These are phyloP conservation scores for Scaptomyza cyrtandrae DNA, from an alignment of 2,888 invertebrate species.

Conservation along the genomic window DNA sequence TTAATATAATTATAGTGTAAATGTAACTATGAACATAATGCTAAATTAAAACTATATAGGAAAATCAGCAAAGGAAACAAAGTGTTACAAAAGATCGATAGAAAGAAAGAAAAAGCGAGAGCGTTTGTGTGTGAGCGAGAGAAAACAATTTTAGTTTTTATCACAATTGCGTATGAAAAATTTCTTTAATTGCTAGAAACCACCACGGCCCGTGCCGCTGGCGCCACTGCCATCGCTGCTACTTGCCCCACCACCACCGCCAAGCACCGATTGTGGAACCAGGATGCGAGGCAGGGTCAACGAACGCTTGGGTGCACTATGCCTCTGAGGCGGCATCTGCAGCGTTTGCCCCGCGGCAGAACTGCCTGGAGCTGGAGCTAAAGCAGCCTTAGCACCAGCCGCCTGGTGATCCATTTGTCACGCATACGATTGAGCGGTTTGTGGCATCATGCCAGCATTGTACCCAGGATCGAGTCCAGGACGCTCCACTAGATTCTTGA, in stretches of 20 bases:
- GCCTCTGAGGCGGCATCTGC: conserved; percentile 46
- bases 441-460: conserved; percentile 80
- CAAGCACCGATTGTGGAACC: conserved; percentile 59
- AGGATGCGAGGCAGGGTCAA: conserved; percentile 79
- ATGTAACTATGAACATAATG: conserved; percentile 31
- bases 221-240: conserved; percentile 44
- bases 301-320: conserved; percentile 78
- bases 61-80: conserved; percentile 67
- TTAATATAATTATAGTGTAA: conserved; percentile 26
- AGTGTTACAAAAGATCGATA: conserved; percentile 71
- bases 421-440: conserved; percentile 87
- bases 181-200: conserved; percentile 83
- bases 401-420: conserved; percentile 82
- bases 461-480: conserved; percentile 82
- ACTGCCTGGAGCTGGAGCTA: conserved; percentile 4
- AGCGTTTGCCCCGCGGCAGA: conserved; percentile 42
- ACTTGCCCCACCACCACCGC: conserved; percentile 39
- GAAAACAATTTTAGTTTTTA: conserved; percentile 76
- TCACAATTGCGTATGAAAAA: conserved; percentile 84
- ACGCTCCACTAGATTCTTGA: conserved; percentile 94
- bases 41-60: conserved; percentile 52
- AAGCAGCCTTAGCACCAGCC: conserved; percentile 3
- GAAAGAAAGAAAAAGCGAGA: conserved; percentile 15
- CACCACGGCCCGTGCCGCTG: conserved; percentile 63
- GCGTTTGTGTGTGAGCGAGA: conserved; percentile 18